Evolutionary conservation across 2,113 vertebrate genomes (phyloP).

Genomic region (Lagopus muta): DNA sequence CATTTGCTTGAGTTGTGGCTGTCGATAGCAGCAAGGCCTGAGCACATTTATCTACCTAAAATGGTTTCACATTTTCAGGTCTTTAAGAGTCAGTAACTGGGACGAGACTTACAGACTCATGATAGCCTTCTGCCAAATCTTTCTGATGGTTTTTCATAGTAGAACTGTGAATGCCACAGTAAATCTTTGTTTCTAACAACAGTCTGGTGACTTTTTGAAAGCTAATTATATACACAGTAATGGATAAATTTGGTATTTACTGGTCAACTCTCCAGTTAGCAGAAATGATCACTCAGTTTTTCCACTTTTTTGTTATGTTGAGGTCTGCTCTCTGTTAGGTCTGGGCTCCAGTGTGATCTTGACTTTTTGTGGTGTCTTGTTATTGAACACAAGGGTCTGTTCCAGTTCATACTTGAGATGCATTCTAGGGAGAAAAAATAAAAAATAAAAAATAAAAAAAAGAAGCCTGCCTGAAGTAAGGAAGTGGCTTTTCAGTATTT

Average conservation of each 20-base stretch:
- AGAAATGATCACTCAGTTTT: background rate
- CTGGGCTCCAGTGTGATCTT: background rate
- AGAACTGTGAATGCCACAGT: background rate
- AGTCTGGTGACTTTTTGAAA: background rate
- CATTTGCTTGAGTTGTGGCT: background rate
- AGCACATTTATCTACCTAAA: background rate
- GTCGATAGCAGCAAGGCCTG: background rate
- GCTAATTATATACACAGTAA: background rate
- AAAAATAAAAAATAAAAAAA: background rate
- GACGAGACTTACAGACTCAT: accelerated
- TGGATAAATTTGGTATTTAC: background rate
- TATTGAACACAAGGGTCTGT: background rate
- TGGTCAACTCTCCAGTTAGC: background rate
- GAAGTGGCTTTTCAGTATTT: background rate
- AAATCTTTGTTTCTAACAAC: background rate
- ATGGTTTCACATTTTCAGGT: background rate
- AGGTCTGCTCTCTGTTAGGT: background rate
- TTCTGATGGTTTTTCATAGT: background rate
- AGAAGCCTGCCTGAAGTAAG: background rate
- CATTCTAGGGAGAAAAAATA: background rate
- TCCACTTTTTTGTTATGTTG: background rate
- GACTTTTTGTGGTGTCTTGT: background rate
- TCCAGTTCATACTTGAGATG: background rate
- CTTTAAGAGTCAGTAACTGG: background rate
- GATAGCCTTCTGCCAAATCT: background rate